A percentile compares a stretch with the other conserved stretches of the same genome.
Conservation (phyloP, 2,113 vertebrate species). For the Petrocephalus zakoni region DNA sequence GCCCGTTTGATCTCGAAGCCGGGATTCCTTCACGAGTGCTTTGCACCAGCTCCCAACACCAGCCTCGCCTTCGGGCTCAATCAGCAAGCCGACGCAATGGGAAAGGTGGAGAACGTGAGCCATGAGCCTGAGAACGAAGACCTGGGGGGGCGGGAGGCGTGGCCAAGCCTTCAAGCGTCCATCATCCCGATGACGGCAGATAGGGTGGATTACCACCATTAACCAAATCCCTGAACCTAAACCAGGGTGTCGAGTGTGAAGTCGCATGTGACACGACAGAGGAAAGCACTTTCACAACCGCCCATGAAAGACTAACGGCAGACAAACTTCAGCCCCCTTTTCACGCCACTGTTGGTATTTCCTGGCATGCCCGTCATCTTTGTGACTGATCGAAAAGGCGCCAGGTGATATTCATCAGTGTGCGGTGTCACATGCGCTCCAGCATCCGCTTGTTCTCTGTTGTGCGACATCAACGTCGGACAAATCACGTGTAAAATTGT, state of each 20-base stretch:
- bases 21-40: slow-evolving; percentile 12
- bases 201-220: background rate
- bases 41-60: background rate
- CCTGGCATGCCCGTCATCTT: background rate
- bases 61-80: background rate
- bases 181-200: slow-evolving; percentile 31
- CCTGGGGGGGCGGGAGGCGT: slow-evolving; percentile 1
- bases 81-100: background rate
- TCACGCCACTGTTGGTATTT: background rate
- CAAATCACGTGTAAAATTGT: background rate
- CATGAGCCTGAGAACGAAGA: slow-evolving; percentile 31
- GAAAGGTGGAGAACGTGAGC: background rate
- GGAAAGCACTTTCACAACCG: background rate
- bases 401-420: background rate
- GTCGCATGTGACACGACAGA: background rate
- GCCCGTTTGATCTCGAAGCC: slow-evolving; percentile 13
- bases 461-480: background rate
- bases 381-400: background rate
- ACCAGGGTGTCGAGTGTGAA: background rate
- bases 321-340: background rate
- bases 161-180: slow-evolving; percentile 14
- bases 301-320: background rate
- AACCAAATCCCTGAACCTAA: background rate
- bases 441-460: background rate
- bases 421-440: background rate